Percentiles rank a stretch among this genome's conserved stretches.
Evolutionary conservation across 2,797 vertebrate species (phyloP).

Genomic region (Myotis vivesi): DNA sequence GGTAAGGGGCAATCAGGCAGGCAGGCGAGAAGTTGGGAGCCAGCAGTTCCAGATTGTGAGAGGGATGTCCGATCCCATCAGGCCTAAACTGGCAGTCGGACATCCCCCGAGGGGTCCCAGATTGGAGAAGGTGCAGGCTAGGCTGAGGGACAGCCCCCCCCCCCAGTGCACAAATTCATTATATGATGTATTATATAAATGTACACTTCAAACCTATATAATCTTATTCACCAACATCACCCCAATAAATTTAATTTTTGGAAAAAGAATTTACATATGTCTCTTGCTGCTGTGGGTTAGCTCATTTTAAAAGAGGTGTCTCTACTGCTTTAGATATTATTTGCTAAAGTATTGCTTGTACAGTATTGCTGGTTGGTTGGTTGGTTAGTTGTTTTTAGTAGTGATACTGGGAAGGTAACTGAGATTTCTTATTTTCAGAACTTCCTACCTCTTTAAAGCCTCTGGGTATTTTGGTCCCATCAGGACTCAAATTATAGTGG

Average conservation of each 20-base stretch:
- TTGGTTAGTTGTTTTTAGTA: no score
- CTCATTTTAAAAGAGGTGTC: neutral
- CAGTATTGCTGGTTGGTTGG: neutral
- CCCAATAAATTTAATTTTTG: neutral
- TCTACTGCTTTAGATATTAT: neutral
- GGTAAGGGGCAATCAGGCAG: no score
- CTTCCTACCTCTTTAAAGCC: neutral
- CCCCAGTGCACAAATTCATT: no score
- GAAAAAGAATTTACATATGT: neutral
- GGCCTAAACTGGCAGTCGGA: no score
- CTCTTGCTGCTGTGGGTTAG: neutral
- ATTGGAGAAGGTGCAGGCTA: no score
- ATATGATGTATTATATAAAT: neutral
- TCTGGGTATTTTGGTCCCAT: neutral
- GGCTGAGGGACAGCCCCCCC: no score
- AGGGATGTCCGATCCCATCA: no score
- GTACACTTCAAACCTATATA: neutral
- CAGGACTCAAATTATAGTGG: neutral
- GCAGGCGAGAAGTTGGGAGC: no score
- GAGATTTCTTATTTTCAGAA: neutral
- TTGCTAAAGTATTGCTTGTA: neutral
- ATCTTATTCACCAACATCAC: neutral
- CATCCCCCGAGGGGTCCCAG: no score
- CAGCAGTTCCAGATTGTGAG: no score
- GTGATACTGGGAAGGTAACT: neutral